Evolutionary conservation across 1,140 invertebrate genomes (phyloP).

Genomic region (Metopolophium dirhodum): DNA sequence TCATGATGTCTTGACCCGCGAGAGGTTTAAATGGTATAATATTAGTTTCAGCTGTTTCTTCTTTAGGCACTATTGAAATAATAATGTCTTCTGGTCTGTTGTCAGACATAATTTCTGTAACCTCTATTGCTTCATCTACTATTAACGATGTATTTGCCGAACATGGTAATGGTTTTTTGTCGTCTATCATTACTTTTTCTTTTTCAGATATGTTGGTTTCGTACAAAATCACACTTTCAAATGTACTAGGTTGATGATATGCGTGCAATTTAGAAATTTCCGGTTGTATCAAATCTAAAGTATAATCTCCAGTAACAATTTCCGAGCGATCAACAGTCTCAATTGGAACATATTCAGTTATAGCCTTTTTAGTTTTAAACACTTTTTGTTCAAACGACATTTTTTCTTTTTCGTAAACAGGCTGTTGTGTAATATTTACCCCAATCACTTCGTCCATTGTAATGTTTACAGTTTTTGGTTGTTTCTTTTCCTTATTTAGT

Average conservation of each 20-base stretch:
- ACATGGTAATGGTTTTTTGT: conserved; percentile 59
- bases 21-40: conserved; percentile 32
- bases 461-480: background rate
- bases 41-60: conserved; percentile 52
- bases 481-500: background rate
- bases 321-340: background rate
- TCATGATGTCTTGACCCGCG: background rate
- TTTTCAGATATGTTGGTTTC: conserved; percentile 64
- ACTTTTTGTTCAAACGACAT: background rate
- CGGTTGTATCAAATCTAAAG: background rate
- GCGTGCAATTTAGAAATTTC: background rate
- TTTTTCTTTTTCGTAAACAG: conserved; percentile 36
- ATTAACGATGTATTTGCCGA: conserved; percentile 62
- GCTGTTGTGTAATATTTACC: conserved; percentile 16
- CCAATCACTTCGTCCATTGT: conserved; percentile 1
- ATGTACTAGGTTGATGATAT: conserved; percentile 1
- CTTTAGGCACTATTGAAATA: conserved; percentile 28
- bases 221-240: conserved; percentile 57
- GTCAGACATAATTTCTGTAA: conserved; percentile 60
- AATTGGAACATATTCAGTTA: background rate
- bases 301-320: conserved; percentile 26
- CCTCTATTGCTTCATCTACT: conserved; percentile 59
- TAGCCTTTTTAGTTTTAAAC: background rate
- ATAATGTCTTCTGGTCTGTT: conserved; percentile 58
- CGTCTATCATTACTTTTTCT: conserved; percentile 61